Evolutionary conservation across 2,888 invertebrate species (phyloP).

Genomic region (Mesodorylaimus sp.): DNA sequence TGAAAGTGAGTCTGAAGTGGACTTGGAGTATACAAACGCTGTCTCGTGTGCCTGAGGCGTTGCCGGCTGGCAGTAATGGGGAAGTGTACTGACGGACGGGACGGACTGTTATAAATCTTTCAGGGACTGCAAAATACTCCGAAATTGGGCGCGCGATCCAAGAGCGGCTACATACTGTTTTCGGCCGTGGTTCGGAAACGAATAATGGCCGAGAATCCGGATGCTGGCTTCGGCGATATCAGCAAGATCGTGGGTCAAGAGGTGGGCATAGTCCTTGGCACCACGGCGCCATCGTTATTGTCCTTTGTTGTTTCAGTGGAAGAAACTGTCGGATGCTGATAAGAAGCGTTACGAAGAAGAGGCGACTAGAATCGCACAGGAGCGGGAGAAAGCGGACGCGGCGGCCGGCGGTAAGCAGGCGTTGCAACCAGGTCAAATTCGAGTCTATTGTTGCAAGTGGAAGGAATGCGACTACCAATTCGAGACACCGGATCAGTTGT

Average conservation of each 20-base stretch:
- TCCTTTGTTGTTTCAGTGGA: conserved; percentile 53
- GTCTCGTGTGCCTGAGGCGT: too few species aligned
- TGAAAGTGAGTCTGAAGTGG: too few species aligned
- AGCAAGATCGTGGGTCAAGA: conserved; percentile 52
- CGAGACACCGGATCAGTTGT: conserved; percentile 65
- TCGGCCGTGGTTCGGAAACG: conserved; percentile 84
- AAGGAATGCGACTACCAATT: conserved; percentile 80
- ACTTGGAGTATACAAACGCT: too few species aligned
- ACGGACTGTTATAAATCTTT: too few species aligned
- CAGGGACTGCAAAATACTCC: background rate
- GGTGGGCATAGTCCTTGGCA: conserved; percentile 33
- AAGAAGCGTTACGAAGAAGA: conserved; percentile 87
- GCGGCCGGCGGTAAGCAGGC: conserved; percentile 8
- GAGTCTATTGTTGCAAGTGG: conserved; percentile 69
- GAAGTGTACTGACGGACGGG: too few species aligned
- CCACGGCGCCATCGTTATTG: background rate
- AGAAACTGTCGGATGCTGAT: conserved; percentile 62
- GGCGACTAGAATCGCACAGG: conserved; percentile 57
- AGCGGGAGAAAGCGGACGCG: conserved; percentile 23
- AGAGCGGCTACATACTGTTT: conserved; percentile 88
- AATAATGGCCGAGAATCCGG: conserved; percentile 80
- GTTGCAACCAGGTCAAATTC: conserved; percentile 31
- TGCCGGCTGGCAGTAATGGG: too few species aligned
- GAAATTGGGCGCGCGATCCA: conserved; percentile 17
- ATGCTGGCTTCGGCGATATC: conserved; percentile 71